phyloP scores from a whole-genome alignment of 2,797 vertebrate species.

The Balearica regulorum region DNA sequence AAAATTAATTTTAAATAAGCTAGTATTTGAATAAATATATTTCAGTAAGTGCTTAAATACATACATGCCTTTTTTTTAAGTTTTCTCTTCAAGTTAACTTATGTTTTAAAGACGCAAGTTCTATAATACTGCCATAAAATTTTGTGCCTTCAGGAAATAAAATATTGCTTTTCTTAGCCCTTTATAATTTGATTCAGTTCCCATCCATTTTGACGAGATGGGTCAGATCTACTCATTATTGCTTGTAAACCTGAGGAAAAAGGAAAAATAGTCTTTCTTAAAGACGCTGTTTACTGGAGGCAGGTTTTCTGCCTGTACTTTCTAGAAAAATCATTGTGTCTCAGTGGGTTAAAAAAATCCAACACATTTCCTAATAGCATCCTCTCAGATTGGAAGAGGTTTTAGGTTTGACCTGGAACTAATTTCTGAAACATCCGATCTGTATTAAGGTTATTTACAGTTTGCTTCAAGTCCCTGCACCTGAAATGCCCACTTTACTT shows the following conservation, averaged over 20 bases:
- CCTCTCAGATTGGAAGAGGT: not conserved
- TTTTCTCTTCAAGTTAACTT: slow-evolving; percentile 16
- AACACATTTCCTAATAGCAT: not conserved
- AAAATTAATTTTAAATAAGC: slow-evolving; percentile 45
- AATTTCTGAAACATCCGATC: not conserved
- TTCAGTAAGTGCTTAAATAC: slow-evolving; percentile 14
- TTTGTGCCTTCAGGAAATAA: slow-evolving; percentile 62
- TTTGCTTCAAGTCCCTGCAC: not conserved
- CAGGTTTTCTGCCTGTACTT: not conserved
- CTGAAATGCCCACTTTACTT: not conserved
- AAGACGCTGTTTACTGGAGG: not conserved
- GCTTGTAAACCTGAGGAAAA: slow-evolving; percentile 67
- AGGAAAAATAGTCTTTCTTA: not conserved
- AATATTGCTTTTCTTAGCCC: slow-evolving; percentile 72
- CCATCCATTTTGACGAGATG: not conserved
- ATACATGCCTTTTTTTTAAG: not conserved
- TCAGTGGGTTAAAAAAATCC: not conserved
- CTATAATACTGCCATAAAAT: slow-evolving; percentile 15
- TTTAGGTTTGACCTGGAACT: not conserved
- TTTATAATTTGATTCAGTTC: slow-evolving; percentile 19
- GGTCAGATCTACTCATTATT: slow-evolving; percentile 53
- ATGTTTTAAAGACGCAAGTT: not conserved
- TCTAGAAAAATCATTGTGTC: not conserved
- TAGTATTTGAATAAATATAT: slow-evolving; percentile 45
- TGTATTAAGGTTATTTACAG: not conserved